These are phyloP conservation scores for Cossypha niveicapilla DNA, from an alignment of 2,797 vertebrate genomes.

Conservation along the genomic window DNA sequence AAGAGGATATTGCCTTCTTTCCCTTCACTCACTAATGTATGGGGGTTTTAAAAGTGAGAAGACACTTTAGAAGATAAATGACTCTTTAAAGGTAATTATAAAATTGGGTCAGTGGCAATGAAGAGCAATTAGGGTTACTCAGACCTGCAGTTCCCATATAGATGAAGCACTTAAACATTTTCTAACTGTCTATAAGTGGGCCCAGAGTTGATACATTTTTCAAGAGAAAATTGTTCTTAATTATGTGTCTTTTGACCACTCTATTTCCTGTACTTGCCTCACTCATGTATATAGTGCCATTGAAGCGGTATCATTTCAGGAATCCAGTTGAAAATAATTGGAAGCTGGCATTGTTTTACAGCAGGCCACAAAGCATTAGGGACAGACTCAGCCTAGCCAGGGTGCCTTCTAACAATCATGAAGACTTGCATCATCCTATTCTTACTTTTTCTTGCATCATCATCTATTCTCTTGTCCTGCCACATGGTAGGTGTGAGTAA, in stretches of 20 bases:
- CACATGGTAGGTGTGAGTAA: neutral
- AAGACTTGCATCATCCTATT: neutral
- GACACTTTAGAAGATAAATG: neutral
- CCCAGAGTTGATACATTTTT: neutral
- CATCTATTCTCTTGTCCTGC: neutral
- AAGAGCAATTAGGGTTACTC: neutral
- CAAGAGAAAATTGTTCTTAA: neutral
- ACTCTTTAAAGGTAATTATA: neutral
- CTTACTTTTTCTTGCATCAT: neutral
- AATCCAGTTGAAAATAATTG: neutral
- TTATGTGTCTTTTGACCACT: neutral
- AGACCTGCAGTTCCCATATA: neutral
- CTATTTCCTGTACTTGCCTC: neutral
- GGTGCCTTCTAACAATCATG: neutral
- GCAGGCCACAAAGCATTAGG: neutral
- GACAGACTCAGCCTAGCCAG: neutral
- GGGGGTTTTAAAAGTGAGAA: neutral
- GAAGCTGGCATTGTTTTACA: neutral
- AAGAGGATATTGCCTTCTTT: neutral
- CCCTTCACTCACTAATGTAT: neutral
- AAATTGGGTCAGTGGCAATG: neutral
- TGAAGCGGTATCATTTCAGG: neutral
- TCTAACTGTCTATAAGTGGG: neutral
- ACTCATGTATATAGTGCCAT: neutral
- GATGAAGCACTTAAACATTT: neutral